Conservation (phyloP, 2,888 invertebrate genomes). For the Eustalomyia histrio region DNA sequence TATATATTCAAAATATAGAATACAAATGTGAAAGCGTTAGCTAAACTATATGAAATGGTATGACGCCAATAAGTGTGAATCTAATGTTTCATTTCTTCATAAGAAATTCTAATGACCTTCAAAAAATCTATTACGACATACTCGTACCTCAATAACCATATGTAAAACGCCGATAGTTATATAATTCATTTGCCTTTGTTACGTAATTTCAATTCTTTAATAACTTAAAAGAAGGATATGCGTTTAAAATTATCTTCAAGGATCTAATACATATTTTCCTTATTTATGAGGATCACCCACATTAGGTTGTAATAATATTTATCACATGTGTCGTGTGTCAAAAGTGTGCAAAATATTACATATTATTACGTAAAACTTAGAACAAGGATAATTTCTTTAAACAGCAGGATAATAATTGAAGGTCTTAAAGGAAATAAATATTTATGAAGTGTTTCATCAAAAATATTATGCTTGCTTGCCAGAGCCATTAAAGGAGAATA, state of each 20-base stretch:
- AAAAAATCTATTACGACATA: too few relatives aligned
- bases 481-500: too few relatives aligned
- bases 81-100: too few relatives aligned
- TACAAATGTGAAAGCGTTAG: background rate
- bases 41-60: too few relatives aligned
- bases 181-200: background rate
- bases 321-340: slow-evolving; percentile 29
- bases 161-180: background rate
- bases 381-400: background rate
- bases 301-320: background rate
- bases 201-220: background rate
- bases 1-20: background rate
- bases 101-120: too few relatives aligned
- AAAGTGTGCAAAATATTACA: slow-evolving; percentile 38
- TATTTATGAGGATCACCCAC: background rate
- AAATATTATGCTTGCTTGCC: too few relatives aligned
- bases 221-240: background rate
- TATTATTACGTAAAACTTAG: slow-evolving; percentile 4
- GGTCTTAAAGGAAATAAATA: background rate
- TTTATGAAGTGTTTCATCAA: too few relatives aligned
- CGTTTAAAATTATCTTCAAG: background rate
- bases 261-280: background rate
- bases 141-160: background rate
- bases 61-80: too few relatives aligned
- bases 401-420: background rate